phyloP scores from a whole-genome alignment of 2,888 invertebrate genomes.

The Lasioglossum zephyrum region DNA sequence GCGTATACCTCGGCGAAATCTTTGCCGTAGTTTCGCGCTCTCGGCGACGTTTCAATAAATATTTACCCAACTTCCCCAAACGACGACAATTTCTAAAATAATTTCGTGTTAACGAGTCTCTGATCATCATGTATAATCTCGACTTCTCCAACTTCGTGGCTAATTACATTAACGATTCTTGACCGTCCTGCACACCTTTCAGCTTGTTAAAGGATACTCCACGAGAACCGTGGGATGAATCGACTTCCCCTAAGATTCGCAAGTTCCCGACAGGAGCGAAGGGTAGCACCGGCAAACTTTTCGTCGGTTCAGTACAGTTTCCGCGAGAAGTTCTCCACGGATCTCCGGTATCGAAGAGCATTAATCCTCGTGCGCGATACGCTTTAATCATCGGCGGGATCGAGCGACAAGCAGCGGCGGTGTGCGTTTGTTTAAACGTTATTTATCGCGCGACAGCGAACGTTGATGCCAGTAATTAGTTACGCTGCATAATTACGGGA shows the following conservation, averaged over 20 bases:
- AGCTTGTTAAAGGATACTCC: not conserved
- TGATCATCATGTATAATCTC: not conserved
- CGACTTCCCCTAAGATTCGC: not conserved
- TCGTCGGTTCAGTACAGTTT: not conserved
- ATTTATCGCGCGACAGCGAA: constrained; percentile 18
- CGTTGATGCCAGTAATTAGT: constrained; percentile 34
- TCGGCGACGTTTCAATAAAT: not conserved
- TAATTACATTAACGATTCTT: not conserved
- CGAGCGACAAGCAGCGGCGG: constrained; percentile 7
- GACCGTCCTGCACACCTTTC: not conserved
- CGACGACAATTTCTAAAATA: not conserved
- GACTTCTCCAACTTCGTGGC: too few relatives aligned
- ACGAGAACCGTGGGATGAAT: not conserved
- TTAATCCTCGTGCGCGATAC: constrained; percentile 2
- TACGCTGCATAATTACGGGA: constrained; percentile 34
- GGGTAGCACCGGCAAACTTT: not conserved
- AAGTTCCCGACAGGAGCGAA: not conserved
- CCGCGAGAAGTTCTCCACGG: not conserved
- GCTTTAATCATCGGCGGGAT: constrained; percentile 11
- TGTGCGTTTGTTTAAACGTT: constrained; percentile 18
- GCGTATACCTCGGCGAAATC: not conserved
- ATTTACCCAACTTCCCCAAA: not conserved
- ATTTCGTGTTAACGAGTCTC: not conserved
- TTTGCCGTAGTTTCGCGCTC: not conserved
- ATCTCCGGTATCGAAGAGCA: not conserved